These are phyloP conservation scores for Numenius phaeopus DNA, from an alignment of 2,797 vertebrate genomes.

Conservation along the genomic window DNA sequence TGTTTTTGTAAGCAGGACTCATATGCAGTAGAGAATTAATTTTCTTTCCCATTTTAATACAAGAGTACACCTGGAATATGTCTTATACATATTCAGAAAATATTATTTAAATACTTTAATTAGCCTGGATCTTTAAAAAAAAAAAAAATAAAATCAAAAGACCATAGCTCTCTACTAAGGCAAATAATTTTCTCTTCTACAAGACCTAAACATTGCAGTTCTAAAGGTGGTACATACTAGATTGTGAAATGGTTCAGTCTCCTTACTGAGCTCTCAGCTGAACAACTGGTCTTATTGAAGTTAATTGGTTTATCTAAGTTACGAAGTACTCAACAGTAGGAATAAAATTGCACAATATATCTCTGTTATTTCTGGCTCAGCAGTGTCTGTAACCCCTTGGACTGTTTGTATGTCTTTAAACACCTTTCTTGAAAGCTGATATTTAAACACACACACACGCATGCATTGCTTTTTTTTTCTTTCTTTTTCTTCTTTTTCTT, in stretches of 20 bases:
- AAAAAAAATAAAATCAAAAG: not conserved
- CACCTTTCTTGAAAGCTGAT: not conserved
- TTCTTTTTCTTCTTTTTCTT: not conserved
- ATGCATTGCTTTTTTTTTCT: not conserved
- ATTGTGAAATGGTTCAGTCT: rapidly evolving
- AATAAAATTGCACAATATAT: not conserved
- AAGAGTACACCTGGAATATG: not conserved
- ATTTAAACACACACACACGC: not conserved
- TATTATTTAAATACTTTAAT: not conserved
- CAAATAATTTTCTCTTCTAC: not conserved
- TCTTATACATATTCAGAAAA: not conserved
- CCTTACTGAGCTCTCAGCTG: not conserved
- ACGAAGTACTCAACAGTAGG: not conserved
- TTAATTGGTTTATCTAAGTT: not conserved
- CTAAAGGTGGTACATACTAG: not conserved
- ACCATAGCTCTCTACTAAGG: not conserved
- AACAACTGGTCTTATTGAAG: not conserved
- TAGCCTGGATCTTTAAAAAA: rapidly evolving
- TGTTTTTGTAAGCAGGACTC: not conserved
- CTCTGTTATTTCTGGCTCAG: not conserved
- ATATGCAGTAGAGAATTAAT: not conserved
- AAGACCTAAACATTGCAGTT: not conserved
- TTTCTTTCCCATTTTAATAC: not conserved
- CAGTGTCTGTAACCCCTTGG: not conserved
- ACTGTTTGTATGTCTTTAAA: not conserved